Evolutionary conservation across 2,113 vertebrate species (phyloP), one percentile per base, ranked within the genome.

Genomic region (Excalfactoria chinensis): DNA sequence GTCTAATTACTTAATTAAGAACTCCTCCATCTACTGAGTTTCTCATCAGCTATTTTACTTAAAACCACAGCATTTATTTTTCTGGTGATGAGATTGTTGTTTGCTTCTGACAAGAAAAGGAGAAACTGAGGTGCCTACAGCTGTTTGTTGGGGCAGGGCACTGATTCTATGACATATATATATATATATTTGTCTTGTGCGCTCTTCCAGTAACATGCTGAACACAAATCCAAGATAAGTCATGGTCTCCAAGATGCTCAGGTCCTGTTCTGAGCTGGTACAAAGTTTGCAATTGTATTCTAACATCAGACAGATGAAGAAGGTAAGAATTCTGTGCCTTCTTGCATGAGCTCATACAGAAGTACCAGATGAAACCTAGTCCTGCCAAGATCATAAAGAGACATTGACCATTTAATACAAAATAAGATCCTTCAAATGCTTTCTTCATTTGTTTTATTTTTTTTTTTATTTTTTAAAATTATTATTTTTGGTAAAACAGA

Each of bases 1-100:
- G 81, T 93, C 62, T 94, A 87, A 92, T 95, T 77, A 89, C 68
- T 94, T 93, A 82, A 90, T 90, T 94, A 94, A 94, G 89, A 87
- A 88, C 56, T 91, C 67, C 63, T 89, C 87, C 89, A 92, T 96
- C 64, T 89, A 95, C 75, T 91, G 60, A 19, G 74, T 87, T 90
- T 87, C 86, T 93, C 91, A 88, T 91, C 56, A 80, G 18, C 55
- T 89, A 63, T 56, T 86, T 88, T 75, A 83, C 85, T 89, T 91
- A 95, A 93, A 94, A 89, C 74, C 75, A 85, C 71, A 73, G 68
- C 46, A 49, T 7, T 84, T 89, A 56, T 55, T 93, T 78, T 59
- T 69, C 40, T 83, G 14, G 63, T 77, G 59, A 83, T 68, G 93
- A 85, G 87, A 87, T 49, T 70, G 68, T 30, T 70, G 34, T 59